Conservation (phyloP, 2,113 vertebrate genomes). For the Myrmophylax atrothorax region DNA sequence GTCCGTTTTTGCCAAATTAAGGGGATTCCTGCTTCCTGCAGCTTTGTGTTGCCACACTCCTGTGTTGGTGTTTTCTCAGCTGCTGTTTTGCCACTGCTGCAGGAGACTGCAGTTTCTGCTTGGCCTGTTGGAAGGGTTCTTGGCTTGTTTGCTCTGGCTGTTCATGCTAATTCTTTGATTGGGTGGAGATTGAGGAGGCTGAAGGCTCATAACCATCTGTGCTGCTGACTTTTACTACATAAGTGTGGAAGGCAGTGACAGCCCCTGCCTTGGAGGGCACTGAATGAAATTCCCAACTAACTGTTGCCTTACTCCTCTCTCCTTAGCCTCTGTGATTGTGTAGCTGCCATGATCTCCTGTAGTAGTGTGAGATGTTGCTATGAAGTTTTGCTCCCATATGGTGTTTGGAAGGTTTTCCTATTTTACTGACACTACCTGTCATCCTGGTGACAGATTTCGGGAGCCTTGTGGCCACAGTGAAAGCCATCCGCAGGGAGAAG, state of each 20-base stretch:
- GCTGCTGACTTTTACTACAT: background rate
- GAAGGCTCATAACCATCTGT: background rate
- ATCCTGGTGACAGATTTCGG: slow-evolving; percentile 78
- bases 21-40: background rate
- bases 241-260: background rate
- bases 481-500: slow-evolving; percentile 90
- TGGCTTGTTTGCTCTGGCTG: background rate
- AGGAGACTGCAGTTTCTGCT: background rate
- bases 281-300: background rate
- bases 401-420: background rate
- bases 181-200: background rate
- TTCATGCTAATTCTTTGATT: background rate
- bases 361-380: background rate
- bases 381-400: background rate
- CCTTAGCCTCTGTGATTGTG: background rate
- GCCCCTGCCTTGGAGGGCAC: background rate
- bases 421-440: background rate
- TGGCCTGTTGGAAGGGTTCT: background rate
- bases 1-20: background rate
- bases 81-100: background rate
- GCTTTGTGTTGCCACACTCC: background rate
- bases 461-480: slow-evolving; percentile 80
- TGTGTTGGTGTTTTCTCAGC: background rate
- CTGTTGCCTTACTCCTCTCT: background rate
- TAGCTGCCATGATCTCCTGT: background rate